Evolutionary conservation across 2,797 vertebrate genomes (phyloP).

Genomic region (Crypturellus tataupa): DNA sequence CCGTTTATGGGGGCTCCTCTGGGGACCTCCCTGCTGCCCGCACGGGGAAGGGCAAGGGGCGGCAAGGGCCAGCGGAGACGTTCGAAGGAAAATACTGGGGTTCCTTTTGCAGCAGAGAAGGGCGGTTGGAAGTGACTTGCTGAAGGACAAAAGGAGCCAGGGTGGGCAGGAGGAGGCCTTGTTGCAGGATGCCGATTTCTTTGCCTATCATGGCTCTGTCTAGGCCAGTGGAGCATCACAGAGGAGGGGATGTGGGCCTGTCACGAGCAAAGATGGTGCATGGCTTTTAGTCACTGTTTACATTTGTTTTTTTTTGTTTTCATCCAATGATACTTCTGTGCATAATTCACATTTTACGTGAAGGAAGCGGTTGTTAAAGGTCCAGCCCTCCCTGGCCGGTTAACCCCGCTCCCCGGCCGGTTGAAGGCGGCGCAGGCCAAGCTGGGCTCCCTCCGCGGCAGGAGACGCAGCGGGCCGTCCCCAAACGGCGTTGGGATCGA

Average conservation of each 20-base stretch:
- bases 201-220: accelerated
- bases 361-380: neutral
- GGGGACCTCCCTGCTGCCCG: too few relatives aligned
- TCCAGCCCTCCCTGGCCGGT: neutral
- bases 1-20: neutral
- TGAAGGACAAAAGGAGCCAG: neutral
- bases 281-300: neutral
- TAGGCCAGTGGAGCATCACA: neutral
- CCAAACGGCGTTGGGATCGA: too few relatives aligned
- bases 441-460: too few relatives aligned
- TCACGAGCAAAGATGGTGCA: neutral
- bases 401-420: neutral
- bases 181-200: neutral
- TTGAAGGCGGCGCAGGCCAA: too few relatives aligned
- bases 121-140: accelerated
- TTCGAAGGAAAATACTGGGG: neutral
- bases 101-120: neutral
- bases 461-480: neutral
- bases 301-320: neutral
- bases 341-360: neutral
- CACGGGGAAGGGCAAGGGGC: too few relatives aligned
- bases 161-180: neutral
- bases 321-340: neutral
- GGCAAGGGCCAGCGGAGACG: too few relatives aligned
- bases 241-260: accelerated